These are phyloP conservation scores for Noctua janthina DNA, from an alignment of 2,888 invertebrate species.

Conservation along the genomic window DNA sequence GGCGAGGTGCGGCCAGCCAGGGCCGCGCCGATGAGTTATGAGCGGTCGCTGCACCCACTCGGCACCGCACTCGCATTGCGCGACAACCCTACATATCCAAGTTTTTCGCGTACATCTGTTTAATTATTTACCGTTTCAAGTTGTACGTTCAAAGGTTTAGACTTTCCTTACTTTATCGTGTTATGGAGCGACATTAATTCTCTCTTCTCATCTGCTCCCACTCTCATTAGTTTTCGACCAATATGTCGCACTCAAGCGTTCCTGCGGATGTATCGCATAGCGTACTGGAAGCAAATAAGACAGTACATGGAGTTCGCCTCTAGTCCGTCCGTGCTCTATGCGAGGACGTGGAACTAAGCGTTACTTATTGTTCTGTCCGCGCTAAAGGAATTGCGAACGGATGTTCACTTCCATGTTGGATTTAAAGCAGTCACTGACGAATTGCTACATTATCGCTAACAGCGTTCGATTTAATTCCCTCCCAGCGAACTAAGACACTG, in stretches of 20 bases:
- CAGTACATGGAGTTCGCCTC: slow-evolving; percentile 49
- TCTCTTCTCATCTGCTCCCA: neutral
- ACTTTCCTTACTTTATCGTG: slow-evolving; percentile 27
- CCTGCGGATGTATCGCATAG: slow-evolving; percentile 24
- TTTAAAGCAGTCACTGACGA: slow-evolving; percentile 85
- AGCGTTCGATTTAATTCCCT: slow-evolving; percentile 81
- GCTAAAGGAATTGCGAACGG: slow-evolving; percentile 80
- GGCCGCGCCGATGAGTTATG: slow-evolving; percentile 75
- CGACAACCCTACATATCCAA: slow-evolving; percentile 54
- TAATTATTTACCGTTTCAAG: slow-evolving; percentile 46
- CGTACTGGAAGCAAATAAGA: slow-evolving; percentile 52
- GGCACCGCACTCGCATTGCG: slow-evolving; percentile 56
- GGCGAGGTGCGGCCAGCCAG: slow-evolving; percentile 56
- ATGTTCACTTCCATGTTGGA: slow-evolving; percentile 81
- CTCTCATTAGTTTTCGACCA: slow-evolving; percentile 44
- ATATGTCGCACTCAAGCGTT: slow-evolving; percentile 42
- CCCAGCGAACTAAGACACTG: slow-evolving; percentile 70
- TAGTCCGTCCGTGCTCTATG: slow-evolving; percentile 64
- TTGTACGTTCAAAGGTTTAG: slow-evolving; percentile 35
- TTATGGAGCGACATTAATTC: slow-evolving; percentile 39
- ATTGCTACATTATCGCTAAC: slow-evolving; percentile 86
- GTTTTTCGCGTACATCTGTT: slow-evolving; percentile 56
- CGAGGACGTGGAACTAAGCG: slow-evolving; percentile 78
- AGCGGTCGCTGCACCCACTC: slow-evolving; percentile 65
- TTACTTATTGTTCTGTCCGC: slow-evolving; percentile 83